These are phyloP conservation scores for Uria aalge DNA, from an alignment of 2,113 vertebrate species.

Conservation along the genomic window DNA sequence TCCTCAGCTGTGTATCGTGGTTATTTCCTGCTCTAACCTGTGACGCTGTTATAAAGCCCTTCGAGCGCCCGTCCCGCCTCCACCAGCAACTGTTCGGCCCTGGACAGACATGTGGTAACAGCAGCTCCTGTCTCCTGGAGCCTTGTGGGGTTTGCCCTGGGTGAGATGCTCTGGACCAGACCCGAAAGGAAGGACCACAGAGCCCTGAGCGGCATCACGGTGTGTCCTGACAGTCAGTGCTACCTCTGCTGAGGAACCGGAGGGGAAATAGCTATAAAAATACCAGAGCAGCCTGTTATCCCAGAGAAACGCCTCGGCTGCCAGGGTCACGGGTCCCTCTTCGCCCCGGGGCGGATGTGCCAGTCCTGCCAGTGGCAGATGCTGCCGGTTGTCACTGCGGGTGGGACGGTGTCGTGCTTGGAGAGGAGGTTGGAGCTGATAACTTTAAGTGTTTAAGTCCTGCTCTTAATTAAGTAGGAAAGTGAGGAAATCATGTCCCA, in stretches of 20 bases:
- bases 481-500: not conserved
- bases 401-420: not conserved
- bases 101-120: fast-evolving
- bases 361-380: not conserved
- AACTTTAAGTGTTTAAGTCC: not conserved
- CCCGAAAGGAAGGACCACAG: not conserved
- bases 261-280: fast-evolving
- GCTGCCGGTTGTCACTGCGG: fast-evolving
- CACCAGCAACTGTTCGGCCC: fast-evolving
- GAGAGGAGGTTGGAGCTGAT: not conserved
- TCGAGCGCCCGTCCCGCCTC: fast-evolving
- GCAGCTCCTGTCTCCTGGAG: not conserved
- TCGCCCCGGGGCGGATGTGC: fast-evolving
- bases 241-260: not conserved
- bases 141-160: not conserved
- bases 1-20: fast-evolving
- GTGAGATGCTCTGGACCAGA: not conserved
- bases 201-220: not conserved
- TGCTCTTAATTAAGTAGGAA: not conserved
- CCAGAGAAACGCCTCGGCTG: fast-evolving
- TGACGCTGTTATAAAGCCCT: not conserved
- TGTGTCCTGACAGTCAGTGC: not conserved
- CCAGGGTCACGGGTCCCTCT: not conserved
- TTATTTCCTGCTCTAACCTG: not conserved
- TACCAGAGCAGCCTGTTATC: not conserved